Base-by-base conservation (phyloP, 2,113 vertebrate species). In the Erinaceus europaeus region DNA sequence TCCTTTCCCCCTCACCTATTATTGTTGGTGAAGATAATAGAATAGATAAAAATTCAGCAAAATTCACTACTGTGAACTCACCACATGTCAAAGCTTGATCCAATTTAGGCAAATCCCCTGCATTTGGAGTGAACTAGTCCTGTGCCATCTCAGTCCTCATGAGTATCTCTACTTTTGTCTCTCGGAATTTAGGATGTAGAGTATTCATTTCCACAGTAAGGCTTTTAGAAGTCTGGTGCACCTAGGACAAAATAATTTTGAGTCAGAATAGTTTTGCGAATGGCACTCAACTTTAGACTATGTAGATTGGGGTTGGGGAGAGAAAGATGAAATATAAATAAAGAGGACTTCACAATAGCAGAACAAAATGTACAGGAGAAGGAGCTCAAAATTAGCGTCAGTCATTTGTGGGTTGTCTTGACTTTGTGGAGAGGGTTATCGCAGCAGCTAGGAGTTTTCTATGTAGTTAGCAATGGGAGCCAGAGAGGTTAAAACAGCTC, bases 401-500 rank as follows among this genome's bases (percentile, higher is more conserved):
- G 62, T 77, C 52, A 76, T 94, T 95, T 94, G 85, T 36, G 72
- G 85, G 94, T 89, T 15, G 6, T 90, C 53, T 86, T 88, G 93
- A 90, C 77, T 95, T 96, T 94, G 14, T 48, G 1, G 94, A 36
- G 92, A 93, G 21, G 90, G 57, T 20, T 93, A 6, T 87, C 85
- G 93, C 83, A 68, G 50, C 86, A 71, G 53, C 67, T 53, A 75
- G 55, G 67, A 86, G 68, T 92, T 84, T 83, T 78, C 93, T 86
- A 9, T 32, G 40, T 67, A 90, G 85, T 95, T 95, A 76, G 52
- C 74, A 80, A 84, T 86, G 87, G 90, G 34, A 81, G 79, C 86
- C 81, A 72, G 73, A 74, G 89, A 96, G 89, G 91, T 96, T 97
- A 95, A 97, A 97, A 96, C 71, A 96, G 94, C 91, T 96, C 95